Evolutionary conservation across 2,888 invertebrate species (phyloP).

Genomic region (Drosophila merina): DNA sequence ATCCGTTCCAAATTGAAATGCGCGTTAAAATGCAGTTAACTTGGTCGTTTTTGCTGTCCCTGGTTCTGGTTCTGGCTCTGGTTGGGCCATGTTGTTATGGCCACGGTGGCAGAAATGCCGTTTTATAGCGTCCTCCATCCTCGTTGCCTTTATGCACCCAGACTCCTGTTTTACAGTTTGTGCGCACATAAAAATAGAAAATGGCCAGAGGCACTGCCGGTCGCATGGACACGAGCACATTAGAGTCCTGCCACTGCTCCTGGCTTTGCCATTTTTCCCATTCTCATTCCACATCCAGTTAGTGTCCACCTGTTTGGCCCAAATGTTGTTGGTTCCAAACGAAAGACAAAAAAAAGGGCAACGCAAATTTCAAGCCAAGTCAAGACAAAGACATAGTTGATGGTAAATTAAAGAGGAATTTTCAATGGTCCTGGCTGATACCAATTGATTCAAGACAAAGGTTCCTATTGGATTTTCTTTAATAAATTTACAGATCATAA

Average conservation of each 20-base stretch:
- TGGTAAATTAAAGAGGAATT: conserved; percentile 25
- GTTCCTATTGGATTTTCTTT: not conserved
- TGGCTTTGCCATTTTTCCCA: conserved; percentile 5
- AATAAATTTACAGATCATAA: not conserved
- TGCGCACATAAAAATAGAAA: conserved; percentile 78
- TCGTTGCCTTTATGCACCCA: conserved; percentile 33
- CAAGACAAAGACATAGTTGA: conserved; percentile 31
- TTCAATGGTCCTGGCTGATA: not conserved
- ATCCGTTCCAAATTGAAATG: conserved; percentile 83
- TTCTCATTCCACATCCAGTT: conserved; percentile 4
- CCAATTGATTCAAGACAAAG: not conserved
- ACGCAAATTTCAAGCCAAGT: conserved; percentile 18
- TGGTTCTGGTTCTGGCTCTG: conserved; percentile 55
- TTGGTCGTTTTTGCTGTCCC: conserved; percentile 67
- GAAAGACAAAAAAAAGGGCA: not conserved
- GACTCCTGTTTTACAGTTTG: conserved; percentile 68
- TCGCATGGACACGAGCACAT: conserved; percentile 62
- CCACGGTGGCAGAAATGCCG: conserved; percentile 71
- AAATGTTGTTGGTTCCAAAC: conserved; percentile 65
- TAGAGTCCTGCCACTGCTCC: conserved; percentile 52
- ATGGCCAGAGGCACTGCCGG: conserved; percentile 68
- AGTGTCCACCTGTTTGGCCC: conserved; percentile 53
- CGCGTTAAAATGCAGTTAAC: conserved; percentile 84
- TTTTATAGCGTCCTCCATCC: conserved; percentile 68
- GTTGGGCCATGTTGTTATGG: conserved; percentile 67